phyloP scores from a whole-genome alignment of 1,140 invertebrate genomes.

The Neuroterus valhalla region DNA sequence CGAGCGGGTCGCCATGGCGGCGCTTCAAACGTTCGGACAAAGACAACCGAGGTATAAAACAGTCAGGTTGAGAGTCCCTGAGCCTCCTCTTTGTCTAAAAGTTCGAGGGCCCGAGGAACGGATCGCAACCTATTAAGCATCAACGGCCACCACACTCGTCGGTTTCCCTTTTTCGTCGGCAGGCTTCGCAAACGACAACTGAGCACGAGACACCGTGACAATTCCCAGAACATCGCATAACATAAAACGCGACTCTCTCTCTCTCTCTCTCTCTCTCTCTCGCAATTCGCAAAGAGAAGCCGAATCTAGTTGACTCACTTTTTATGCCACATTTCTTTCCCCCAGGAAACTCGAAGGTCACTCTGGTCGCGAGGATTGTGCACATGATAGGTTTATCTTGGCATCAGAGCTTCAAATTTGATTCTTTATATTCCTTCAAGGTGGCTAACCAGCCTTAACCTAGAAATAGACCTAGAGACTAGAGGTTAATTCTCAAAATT shows the following conservation, averaged over 20 bases:
- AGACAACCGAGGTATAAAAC: constrained; percentile 45
- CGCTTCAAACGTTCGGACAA: constrained; percentile 57
- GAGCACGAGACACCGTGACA: constrained; percentile 31
- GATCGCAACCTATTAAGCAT: constrained; percentile 55
- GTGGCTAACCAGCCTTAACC: no score
- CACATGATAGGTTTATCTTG: no score
- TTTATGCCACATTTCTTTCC: constrained; percentile 25
- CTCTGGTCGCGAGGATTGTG: no score
- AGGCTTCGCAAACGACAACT: constrained; percentile 22
- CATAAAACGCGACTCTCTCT: constrained; percentile 34
- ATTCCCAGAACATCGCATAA: constrained; percentile 47
- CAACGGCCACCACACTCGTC: constrained; percentile 25
- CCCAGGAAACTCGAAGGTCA: neutral
- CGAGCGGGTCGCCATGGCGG: constrained; percentile 64
- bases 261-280: constrained; percentile 42
- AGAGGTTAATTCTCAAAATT: neutral
- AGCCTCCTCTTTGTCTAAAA: constrained; percentile 59
- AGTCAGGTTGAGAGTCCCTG: constrained; percentile 51
- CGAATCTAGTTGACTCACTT: constrained; percentile 34
- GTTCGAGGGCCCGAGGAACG: constrained; percentile 16
- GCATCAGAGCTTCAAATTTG: no score
- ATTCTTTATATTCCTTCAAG: no score
- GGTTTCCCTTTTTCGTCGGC: constrained; percentile 52
- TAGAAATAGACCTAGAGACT: no score
- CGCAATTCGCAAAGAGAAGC: constrained; percentile 38